Conservation (phyloP, 2,113 vertebrate species). For the Oplegnathus fasciatus region DNA sequence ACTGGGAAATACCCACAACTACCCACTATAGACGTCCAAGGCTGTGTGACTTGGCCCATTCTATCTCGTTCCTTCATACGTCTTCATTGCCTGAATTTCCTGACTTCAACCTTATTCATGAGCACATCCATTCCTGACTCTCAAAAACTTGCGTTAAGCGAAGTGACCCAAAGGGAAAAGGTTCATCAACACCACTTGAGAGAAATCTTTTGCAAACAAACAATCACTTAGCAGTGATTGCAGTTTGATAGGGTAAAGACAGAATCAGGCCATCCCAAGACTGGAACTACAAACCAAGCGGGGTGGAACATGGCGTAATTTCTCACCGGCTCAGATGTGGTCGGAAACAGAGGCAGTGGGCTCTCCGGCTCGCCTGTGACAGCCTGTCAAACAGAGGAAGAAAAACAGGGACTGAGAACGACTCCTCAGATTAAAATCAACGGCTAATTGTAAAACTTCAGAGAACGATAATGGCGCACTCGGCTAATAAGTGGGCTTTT, state of each 20-base stretch:
- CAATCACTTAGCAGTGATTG: constrained; percentile 8
- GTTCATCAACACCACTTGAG: neutral
- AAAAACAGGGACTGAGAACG: constrained; percentile 27
- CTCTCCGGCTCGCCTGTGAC: constrained; percentile 17
- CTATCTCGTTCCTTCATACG: neutral
- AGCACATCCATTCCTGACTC: neutral
- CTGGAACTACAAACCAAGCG: constrained; percentile 3
- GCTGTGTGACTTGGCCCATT: neutral
- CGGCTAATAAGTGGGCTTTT: neutral
- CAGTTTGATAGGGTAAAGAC: constrained; percentile 18
- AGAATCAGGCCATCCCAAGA: neutral
- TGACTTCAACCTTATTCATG: neutral
- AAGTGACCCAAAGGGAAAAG: neutral
- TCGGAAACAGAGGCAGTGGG: constrained; percentile 52
- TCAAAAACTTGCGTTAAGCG: neutral
- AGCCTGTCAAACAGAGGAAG: constrained; percentile 65
- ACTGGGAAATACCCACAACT: constrained; percentile 40
- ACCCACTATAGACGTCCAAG: too few relatives aligned
- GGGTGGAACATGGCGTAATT: constrained; percentile 9
- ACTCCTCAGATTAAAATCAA: constrained; percentile 42
- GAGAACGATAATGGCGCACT: neutral
- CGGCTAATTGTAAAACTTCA: constrained; percentile 20
- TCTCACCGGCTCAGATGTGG: constrained; percentile 66
- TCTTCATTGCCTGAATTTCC: neutral
- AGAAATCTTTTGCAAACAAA: constrained; percentile 24